These are phyloP conservation scores for Rhipidura dahli DNA, from an alignment of 2,113 vertebrate genomes.

Conservation along the genomic window DNA sequence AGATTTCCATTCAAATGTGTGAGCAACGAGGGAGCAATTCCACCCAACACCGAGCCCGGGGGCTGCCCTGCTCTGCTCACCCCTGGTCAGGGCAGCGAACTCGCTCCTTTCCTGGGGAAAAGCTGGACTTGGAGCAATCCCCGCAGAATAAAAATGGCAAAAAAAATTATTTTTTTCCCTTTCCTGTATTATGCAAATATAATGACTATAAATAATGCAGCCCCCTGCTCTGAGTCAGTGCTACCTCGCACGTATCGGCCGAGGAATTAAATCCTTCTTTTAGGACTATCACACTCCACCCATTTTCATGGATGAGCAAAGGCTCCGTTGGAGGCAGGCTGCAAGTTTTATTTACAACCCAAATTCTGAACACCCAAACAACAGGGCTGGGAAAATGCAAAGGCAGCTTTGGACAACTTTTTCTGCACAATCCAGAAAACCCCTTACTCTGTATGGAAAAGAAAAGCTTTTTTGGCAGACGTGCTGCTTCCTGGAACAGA, in stretches of 20 bases:
- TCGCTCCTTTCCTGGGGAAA: rapidly evolving
- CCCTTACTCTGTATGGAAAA: neutral
- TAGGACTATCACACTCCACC: neutral
- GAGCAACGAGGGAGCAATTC: neutral
- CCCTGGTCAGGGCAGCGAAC: neutral
- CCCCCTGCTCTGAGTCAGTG: neutral
- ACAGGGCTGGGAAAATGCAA: neutral
- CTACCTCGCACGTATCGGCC: neutral
- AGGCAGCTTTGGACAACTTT: neutral
- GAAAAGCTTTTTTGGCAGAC: neutral
- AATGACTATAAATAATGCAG: slow-evolving; percentile 13
- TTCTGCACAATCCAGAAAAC: neutral
- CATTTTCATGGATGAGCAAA: neutral
- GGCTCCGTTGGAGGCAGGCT: neutral
- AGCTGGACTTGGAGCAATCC: neutral
- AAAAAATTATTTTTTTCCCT: neutral
- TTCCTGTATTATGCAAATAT: slow-evolving; percentile 36
- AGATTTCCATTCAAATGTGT: neutral
- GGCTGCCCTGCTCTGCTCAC: neutral
- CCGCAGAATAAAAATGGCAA: neutral
- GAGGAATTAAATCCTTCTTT: neutral
- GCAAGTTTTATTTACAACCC: neutral
- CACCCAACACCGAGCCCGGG: rapidly evolving
- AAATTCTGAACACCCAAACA: neutral
- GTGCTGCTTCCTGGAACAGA: neutral